phyloP scores from a whole-genome alignment of 2,797 vertebrate genomes.

The Rhynchotus rufescens region DNA sequence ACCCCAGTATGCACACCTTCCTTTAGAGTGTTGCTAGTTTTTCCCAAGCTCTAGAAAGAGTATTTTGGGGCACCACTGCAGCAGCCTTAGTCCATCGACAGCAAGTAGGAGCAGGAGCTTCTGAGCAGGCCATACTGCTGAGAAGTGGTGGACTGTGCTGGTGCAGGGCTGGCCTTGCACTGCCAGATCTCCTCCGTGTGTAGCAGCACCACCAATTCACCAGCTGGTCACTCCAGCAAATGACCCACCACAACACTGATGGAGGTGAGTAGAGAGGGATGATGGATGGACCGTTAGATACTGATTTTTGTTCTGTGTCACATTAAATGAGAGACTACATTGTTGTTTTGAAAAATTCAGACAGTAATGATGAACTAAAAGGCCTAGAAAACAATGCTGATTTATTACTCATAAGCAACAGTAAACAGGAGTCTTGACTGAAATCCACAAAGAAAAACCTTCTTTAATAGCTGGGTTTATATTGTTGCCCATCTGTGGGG shows the following conservation, averaged over 20 bases:
- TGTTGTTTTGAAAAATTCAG: neutral
- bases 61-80: rapidly evolving
- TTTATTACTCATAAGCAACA: neutral
- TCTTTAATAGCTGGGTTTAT: neutral
- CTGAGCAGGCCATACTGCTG: neutral
- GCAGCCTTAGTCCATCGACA: neutral
- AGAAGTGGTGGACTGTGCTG: neutral
- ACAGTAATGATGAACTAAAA: rapidly evolving
- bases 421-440: neutral
- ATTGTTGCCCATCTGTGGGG: neutral
- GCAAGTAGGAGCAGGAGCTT: neutral
- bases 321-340: rapidly evolving
- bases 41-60: neutral
- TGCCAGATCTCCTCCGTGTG: no score
- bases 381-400: neutral
- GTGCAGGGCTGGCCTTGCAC: no score
- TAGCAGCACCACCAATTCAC: neutral
- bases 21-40: neutral
- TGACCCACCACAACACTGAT: neutral
- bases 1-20: neutral
- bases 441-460: neutral
- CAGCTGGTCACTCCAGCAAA: neutral
- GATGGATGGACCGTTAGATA: rapidly evolving
- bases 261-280: neutral
- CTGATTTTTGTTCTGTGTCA: rapidly evolving